Evolutionary conservation across 35 echinoderm and acorn worm genomes (phyloP), one percentile per base, ranked within the genome.

Genomic region (Ptychodera flava): DNA sequence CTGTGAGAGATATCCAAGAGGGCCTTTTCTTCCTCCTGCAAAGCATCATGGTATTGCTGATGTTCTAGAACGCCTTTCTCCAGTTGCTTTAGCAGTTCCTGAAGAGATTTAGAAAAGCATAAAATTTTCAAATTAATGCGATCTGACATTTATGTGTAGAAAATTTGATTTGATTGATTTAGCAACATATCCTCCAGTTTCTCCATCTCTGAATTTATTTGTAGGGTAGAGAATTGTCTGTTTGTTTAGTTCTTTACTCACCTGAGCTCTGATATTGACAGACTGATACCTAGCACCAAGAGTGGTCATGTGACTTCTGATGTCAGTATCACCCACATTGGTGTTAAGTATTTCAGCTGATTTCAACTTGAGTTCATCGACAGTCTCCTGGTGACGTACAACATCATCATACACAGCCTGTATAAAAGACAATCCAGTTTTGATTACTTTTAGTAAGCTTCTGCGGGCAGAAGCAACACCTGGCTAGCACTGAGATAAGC

Each of bases 11-110:
- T 86, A 32, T 90, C 53, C 29, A 94, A 79, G 29, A 94, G 85
- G 22, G 92, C 92, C 88, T 85, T 90, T 85, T 94, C 92, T 79
- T 88, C 92, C 45, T 94, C 85, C 30, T 81, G 80, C 28, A 94
- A 85, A 16, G 92, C 92, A 79, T 88, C 92, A 81, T 94, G 84
- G 79, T 94, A 90, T 1, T 90, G 84, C 82, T 94, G 92, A 35
- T 94, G 92, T 81, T 94, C 89, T 27, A 76, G 87, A 16, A 94
- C 85, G 85, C 89, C 85, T 31, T 30, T 78, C 45, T 89, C 78
- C 32, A 94, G 85, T 15, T 80, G 36, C 28, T 84, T 78, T 16
- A 45, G 79, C 2, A 76, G 27, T 30, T 78, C 81, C 92, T 94
- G 82, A 12, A 82, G 75, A 15, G 27, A 84, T 84, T 35, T 36